Conservation (phyloP, 2,888 invertebrate genomes). For the Conchocele bisecta region DNA sequence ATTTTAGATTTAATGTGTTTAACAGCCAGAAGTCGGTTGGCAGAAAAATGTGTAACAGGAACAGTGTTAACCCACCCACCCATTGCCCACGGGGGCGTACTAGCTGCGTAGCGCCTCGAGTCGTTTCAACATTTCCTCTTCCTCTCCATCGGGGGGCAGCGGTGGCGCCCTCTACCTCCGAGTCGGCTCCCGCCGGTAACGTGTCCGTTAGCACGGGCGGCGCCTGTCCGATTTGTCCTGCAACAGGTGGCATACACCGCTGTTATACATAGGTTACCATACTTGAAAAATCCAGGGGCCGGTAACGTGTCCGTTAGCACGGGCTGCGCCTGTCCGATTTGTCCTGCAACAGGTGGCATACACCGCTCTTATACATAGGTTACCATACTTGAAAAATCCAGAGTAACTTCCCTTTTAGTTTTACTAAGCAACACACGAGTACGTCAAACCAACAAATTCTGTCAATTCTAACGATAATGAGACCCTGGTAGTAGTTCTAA, state of each 20-base stretch:
- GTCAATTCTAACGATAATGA: too few species aligned
- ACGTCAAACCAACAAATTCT: too few species aligned
- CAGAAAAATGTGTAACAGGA: neutral
- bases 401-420: too few species aligned
- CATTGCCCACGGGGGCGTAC: neutral
- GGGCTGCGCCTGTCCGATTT: conserved; percentile 94
- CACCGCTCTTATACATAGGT: too few species aligned
- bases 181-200: conserved; percentile 79
- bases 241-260: too few species aligned
- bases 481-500: too few species aligned
- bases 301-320: conserved; percentile 85
- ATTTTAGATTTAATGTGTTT: too few species aligned
- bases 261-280: too few species aligned
- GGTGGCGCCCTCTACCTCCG: conserved; percentile 69
- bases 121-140: conserved; percentile 64
- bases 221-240: conserved; percentile 93
- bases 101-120: conserved; percentile 64
- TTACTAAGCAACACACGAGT: too few species aligned
- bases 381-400: too few species aligned
- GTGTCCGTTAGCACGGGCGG: conserved; percentile 87
- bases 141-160: conserved; percentile 57
- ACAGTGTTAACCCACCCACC: neutral
- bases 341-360: conserved; percentile 85
- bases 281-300: too few species aligned
- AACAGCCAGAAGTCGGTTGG: too few species aligned